Evolutionary conservation across 2,797 vertebrate species (phyloP).

Genomic region (Holocentrus rufus): DNA sequence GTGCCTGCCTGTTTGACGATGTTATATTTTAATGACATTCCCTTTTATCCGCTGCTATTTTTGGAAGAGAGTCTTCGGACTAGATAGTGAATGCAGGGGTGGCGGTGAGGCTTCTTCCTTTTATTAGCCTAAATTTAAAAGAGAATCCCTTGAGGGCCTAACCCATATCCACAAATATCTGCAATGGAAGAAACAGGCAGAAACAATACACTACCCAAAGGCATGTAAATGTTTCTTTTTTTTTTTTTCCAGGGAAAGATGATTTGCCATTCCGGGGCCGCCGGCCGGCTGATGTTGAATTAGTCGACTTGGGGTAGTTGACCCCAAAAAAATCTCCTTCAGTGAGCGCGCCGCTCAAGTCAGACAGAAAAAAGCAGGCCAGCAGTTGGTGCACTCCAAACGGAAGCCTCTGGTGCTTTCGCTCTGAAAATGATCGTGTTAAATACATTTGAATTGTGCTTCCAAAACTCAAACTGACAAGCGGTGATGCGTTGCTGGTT

Average conservation of each 20-base stretch:
- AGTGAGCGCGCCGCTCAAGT: neutral
- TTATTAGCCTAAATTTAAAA: constrained; percentile 50
- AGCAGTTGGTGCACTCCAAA: neutral
- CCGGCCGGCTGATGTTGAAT: neutral
- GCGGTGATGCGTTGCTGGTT: constrained; percentile 8
- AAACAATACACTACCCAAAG: constrained; percentile 20
- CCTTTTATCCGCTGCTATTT: constrained; percentile 10
- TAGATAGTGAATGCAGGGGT: constrained; percentile 11
- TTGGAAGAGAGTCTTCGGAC: neutral
- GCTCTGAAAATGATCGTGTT: neutral
- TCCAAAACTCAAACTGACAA: constrained; percentile 14
- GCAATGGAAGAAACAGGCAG: constrained; percentile 32
- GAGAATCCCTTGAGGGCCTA: constrained; percentile 47
- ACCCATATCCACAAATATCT: constrained; percentile 64
- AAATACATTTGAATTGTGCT: constrained; percentile 12
- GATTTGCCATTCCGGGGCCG: neutral
- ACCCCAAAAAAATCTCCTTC: neutral
- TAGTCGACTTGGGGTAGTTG: neutral
- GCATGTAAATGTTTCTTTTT: constrained; percentile 19
- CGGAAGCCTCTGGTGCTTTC: constrained; percentile 8
- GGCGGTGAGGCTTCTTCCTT: constrained; percentile 23
- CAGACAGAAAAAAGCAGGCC: neutral
- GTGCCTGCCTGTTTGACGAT: constrained; percentile 38
- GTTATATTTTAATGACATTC: constrained; percentile 44
- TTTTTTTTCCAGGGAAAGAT: neutral